Base-by-base conservation (phyloP, 2,888 invertebrate genomes). In the Monochamus alternatus region DNA sequence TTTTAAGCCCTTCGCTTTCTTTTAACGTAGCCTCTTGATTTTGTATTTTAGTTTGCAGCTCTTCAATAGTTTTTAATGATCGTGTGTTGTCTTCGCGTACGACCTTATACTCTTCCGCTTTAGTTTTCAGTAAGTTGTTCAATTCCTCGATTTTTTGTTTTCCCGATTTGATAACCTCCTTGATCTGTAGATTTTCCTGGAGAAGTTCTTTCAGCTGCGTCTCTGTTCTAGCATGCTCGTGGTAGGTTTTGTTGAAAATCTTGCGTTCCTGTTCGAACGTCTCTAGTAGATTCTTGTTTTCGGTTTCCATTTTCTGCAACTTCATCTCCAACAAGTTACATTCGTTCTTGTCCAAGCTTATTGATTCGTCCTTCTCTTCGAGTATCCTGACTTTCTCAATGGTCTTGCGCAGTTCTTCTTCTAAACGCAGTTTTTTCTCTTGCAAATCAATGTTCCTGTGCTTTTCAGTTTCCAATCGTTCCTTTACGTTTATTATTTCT, bases 251-350 rank as follows among this genome's bases (percentile, higher is more conserved):
- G 43, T 71, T 76, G 32, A 80, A 82, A 31, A 52, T 72, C 14
- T 68, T 74, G 52, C 81, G 76, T 75, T 84, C 82, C 1, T 75
- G 14, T 71, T 84, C 82, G 58, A 84, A 79, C 7, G 76, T 75
- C 51, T 81, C 69, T 55, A 76, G 38, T n/a, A 83, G 60, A 38
- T 73, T 77, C 59, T 75, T 59, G n/a, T 78, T 80, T 67, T 84
- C 82, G 44, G 82, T 79, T 78, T 85, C 82, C 22, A 81, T 14
- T 58, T 80, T 78, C 52, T 81, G 77, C 12, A 83, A 67, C 75
- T 84, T 84, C 55, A 81, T 68, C 66, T 83, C 78, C 47, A 82
- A 65, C 10, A 84, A 55, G 38, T 73, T 73, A 44, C 80, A 78
- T 64, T 81, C 81, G 22, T 79, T 81, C 52, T 78, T 75, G 12